Conservation (phyloP, 2,888 invertebrate species). For the Ligdia adustata region DNA sequence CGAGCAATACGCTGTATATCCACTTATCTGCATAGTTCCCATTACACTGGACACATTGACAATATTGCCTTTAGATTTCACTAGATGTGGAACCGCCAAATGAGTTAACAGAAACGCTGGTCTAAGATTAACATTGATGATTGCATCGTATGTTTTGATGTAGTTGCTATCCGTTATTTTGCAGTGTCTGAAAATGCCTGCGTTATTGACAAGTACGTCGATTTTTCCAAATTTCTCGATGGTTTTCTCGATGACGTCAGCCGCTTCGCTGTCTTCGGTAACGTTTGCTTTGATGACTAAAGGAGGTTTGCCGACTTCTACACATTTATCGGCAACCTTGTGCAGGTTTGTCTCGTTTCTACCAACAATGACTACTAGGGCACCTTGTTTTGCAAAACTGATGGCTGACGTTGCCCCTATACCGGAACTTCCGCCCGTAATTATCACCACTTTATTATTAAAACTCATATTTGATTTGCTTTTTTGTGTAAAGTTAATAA, state of each 20-base stretch:
- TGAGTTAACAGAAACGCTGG: slow-evolving; percentile 30
- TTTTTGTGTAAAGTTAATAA: too few relatives aligned
- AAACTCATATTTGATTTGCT: slow-evolving; percentile 30
- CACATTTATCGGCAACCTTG: slow-evolving; percentile 25
- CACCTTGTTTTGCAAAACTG: slow-evolving; percentile 45
- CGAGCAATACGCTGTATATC: slow-evolving; percentile 61
- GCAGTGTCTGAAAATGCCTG: slow-evolving; percentile 34
- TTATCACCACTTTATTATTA: slow-evolving; percentile 41
- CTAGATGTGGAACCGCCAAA: slow-evolving; percentile 41
- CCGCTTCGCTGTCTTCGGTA: slow-evolving; percentile 41
- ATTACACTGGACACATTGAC: slow-evolving; percentile 51
- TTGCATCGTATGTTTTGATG: slow-evolving; percentile 13
- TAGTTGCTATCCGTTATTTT: slow-evolving; percentile 4
- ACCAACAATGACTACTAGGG: slow-evolving; percentile 44
- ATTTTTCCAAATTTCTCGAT: slow-evolving; percentile 44
- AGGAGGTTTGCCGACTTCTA: slow-evolving; percentile 31
- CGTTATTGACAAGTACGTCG: slow-evolving; percentile 51
- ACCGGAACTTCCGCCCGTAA: slow-evolving; percentile 51
- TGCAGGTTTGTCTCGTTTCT: slow-evolving; percentile 40
- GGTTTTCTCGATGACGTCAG: slow-evolving; percentile 39
- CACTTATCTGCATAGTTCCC: neutral
- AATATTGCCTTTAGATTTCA: slow-evolving; percentile 47
- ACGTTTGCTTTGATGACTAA: slow-evolving; percentile 46
- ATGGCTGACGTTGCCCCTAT: slow-evolving; percentile 50
- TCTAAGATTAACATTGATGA: slow-evolving; percentile 5